Evolutionary conservation across 2,113 vertebrate species (phyloP), one percentile per base, ranked within the genome.

Genomic region (Corydoras sp.): DNA sequence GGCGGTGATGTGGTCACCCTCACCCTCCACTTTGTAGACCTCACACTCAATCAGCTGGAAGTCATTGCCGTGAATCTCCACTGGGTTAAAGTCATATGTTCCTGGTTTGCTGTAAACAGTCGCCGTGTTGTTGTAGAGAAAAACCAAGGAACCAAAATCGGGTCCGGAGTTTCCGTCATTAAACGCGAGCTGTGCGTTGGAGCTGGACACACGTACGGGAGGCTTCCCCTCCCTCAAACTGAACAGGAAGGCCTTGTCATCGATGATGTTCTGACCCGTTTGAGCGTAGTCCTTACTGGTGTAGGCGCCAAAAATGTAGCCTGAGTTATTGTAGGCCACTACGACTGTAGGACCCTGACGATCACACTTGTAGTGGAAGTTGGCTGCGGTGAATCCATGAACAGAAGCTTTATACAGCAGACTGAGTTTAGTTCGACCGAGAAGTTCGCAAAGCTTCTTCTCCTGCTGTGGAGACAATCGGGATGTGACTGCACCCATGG

Each of bases 21-120:
- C 54, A 88, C 86, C 79, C 76, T 86, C 85, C 74, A 82, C 81
- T 69, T 80, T 80, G 81, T 82, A 86, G 51, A 86, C 86, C 67
- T 88, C 87, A 6, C 80, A 85, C 77, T 88, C 86, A 1, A 61
- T 83, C 67, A 86, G 76, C 4, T 0, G 3, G 32, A 84, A 35
- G 65, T 86, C 31, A 35, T 85, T 64, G 2, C 77, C 86, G 43
- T 85, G 79, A 82, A 88, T 80, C 29, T 81, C 48, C 62, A 10
- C 66, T 43, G 80, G 70, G 65, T 10, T 7, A 43, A 85, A 87
- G 10, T 30, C 70, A 71, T 85, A 29, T 0, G 5, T 29, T 29
- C 73, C 83, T 62, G 84, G 83, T 9, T 0, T n/a, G 60, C 53
- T 77, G 7, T 59, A 0, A 0, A 78, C 66, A 0, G 15, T 18